phyloP scores from a whole-genome alignment of 2,797 vertebrate species.

The Cephalopachus bancanus region DNA sequence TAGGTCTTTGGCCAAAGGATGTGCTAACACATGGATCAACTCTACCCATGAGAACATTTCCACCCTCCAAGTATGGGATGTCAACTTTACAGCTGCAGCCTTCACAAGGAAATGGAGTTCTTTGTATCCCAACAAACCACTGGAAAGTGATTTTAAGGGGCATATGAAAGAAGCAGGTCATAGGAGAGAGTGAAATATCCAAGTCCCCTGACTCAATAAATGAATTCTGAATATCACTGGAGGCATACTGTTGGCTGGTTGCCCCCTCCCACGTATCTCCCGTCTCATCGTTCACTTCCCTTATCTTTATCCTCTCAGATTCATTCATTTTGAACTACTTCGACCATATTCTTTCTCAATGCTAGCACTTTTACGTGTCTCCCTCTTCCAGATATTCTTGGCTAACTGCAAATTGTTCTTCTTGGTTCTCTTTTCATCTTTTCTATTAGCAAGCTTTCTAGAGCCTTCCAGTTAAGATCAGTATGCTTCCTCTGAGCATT shows the following conservation, averaged over 20 bases:
- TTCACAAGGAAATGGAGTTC: not conserved
- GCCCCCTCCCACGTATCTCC: not conserved
- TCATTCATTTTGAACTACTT: not conserved
- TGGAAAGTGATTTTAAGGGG: not conserved
- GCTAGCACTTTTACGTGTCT: too few species aligned
- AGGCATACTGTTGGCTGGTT: not conserved
- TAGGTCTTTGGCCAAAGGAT: not conserved
- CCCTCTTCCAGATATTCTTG: not conserved
- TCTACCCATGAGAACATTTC: not conserved
- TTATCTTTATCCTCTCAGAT: not conserved
- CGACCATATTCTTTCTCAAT: not conserved
- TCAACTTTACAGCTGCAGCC: not conserved
- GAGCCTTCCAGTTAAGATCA: not conserved
- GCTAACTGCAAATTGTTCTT: not conserved
- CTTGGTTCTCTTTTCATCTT: not conserved
- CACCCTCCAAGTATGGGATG: not conserved
- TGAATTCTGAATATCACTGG: not conserved
- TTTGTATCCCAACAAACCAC: not conserved
- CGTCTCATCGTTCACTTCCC: not conserved
- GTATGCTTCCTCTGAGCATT: not conserved
- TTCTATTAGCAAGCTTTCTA: not conserved
- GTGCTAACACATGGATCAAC: not conserved
- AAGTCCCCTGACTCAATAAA: not conserved
- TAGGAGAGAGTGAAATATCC: not conserved
- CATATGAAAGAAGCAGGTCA: not conserved